phyloP scores from a whole-genome alignment of 2,888 invertebrate genomes.

The Bibio marci region DNA sequence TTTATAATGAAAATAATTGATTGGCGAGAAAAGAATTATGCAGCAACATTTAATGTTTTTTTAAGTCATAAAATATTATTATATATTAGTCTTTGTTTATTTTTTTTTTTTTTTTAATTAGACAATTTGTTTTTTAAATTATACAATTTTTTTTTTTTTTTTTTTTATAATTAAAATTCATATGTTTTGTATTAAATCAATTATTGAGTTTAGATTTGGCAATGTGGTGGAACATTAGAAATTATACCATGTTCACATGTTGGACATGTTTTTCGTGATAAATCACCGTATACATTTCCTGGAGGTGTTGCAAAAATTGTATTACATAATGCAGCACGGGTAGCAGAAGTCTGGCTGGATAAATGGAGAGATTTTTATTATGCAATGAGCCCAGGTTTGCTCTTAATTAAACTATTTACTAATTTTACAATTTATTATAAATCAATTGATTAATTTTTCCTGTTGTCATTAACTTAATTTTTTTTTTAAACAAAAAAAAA shows the following conservation, averaged over 20 bases:
- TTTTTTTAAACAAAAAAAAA: too few species aligned
- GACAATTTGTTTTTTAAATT: not conserved
- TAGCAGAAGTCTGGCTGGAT: slow-evolving; percentile 99
- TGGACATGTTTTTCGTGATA: slow-evolving; percentile 95
- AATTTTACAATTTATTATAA: not conserved
- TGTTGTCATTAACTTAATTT: too few species aligned
- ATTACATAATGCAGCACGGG: slow-evolving; percentile 94
- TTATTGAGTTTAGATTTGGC: slow-evolving; percentile 73
- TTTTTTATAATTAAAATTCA: not conserved
- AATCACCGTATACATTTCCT: slow-evolving; percentile 97
- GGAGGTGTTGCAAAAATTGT: slow-evolving; percentile 95
- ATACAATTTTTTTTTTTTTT: not conserved
- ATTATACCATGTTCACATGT: slow-evolving; percentile 92
- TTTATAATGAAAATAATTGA: too few species aligned
- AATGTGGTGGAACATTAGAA: slow-evolving; percentile 90
- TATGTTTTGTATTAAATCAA: too few species aligned
- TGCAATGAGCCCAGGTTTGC: slow-evolving; percentile 95
- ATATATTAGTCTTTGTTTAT: too few species aligned
- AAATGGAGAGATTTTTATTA: slow-evolving; percentile 99
- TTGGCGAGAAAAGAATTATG: too few species aligned
- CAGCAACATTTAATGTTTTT: too few species aligned
- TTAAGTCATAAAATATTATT: too few species aligned
- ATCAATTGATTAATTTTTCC: not conserved
- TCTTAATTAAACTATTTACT: not conserved
- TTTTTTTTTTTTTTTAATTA: too few species aligned